A percentile compares a stretch with the other conserved stretches of the same genome.
These are phyloP conservation scores for Camponotus pennsylvanicus DNA, from an alignment of 1,140 invertebrate genomes.

Conservation along the genomic window DNA sequence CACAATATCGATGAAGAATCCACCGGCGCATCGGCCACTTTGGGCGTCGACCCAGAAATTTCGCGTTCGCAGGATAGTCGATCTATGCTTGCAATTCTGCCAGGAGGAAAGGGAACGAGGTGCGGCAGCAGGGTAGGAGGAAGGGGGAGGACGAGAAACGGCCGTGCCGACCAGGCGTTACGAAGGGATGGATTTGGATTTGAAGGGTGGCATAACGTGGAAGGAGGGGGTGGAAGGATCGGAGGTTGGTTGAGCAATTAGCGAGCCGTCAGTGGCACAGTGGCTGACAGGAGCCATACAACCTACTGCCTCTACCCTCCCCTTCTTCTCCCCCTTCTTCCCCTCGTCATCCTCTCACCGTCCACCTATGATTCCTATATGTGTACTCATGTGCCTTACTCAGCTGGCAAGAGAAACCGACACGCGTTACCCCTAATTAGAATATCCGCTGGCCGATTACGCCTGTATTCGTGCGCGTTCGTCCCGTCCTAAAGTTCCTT, in stretches of 20 bases:
- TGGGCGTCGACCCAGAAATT: slow-evolving; percentile 71
- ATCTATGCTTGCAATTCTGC: slow-evolving; percentile 76
- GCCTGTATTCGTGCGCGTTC: slow-evolving; percentile 11
- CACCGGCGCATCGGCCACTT: slow-evolving; percentile 64
- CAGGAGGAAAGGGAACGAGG: slow-evolving; percentile 30
- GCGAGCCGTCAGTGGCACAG: slow-evolving; percentile 86
- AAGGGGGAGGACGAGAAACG: slow-evolving; percentile 56
- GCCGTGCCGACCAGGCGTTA: slow-evolving; percentile 66
- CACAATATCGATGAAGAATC: slow-evolving; percentile 70
- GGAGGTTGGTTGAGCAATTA: slow-evolving; percentile 84
- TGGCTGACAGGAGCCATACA: slow-evolving; percentile 84
- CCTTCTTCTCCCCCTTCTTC: slow-evolving; percentile 43
- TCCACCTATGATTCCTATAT: slow-evolving; percentile 44
- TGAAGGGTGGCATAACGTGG: slow-evolving; percentile 80
- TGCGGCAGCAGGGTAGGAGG: not conserved
- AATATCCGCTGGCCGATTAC: slow-evolving; percentile 80
- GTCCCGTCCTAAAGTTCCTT: not conserved
- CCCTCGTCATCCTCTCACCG: slow-evolving; percentile 39
- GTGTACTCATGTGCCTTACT: slow-evolving; percentile 79
- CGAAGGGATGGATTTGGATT: slow-evolving; percentile 85
- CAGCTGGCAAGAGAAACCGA: slow-evolving; percentile 78
- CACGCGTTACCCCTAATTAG: slow-evolving; percentile 83
- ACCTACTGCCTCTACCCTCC: slow-evolving; percentile 72
- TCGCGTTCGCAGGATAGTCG: slow-evolving; percentile 66
- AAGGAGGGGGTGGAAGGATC: slow-evolving; percentile 71